Evolutionary conservation across 2,113 vertebrate genomes (phyloP).

Genomic region (Ellobius talpinus): DNA sequence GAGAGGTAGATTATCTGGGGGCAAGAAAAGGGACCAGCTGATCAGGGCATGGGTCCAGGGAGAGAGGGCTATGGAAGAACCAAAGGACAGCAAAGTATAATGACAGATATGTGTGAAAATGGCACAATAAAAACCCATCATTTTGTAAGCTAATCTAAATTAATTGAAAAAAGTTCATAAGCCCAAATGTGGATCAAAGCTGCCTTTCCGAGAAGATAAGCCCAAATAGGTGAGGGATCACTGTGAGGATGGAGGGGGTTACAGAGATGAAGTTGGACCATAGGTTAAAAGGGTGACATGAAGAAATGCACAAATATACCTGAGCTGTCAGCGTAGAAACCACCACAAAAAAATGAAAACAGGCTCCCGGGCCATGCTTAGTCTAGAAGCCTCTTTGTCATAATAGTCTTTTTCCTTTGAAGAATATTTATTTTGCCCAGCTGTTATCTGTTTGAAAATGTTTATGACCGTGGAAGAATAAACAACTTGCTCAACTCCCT

Average conservation of each 20-base stretch:
- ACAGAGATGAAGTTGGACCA: background rate
- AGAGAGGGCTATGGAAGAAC: background rate
- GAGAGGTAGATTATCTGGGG: background rate
- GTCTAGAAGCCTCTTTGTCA: background rate
- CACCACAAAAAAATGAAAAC: background rate
- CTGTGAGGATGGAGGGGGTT: background rate
- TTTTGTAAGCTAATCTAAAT: background rate
- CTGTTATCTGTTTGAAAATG: slow-evolving; percentile 5
- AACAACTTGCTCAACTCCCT: background rate
- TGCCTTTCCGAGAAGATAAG: background rate
- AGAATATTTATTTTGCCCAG: background rate
- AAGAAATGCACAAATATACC: background rate
- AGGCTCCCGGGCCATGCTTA: background rate
- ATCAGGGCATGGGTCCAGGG: background rate
- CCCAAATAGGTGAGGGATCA: background rate
- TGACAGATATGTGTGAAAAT: background rate
- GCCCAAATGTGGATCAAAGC: slow-evolving; percentile 13
- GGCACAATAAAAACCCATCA: background rate
- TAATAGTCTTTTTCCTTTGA: background rate
- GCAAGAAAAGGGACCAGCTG: background rate
- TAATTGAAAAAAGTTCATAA: background rate
- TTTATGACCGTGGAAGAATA: background rate
- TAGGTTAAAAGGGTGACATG: background rate
- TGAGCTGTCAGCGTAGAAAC: background rate
- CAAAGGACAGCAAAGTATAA: background rate